Conservation (phyloP, 2,888 invertebrate genomes). For the Rhaphigaster nebulosa region DNA sequence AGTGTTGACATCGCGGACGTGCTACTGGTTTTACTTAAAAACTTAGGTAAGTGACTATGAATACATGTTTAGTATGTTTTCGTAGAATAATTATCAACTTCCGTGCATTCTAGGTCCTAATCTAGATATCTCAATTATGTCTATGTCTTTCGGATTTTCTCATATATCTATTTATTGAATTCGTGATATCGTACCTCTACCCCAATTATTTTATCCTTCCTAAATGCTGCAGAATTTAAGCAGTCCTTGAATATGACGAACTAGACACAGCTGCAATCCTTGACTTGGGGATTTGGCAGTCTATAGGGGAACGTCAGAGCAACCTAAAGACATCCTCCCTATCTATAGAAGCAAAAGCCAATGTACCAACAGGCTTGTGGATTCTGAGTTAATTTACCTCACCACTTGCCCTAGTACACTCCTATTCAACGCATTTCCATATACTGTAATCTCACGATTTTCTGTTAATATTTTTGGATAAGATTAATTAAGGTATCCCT, state of each 20-base stretch:
- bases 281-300: not conserved
- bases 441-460: not conserved
- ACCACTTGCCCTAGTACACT: not conserved
- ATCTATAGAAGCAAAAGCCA: conserved; percentile 18
- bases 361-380: not conserved
- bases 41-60: not conserved
- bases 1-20: not conserved
- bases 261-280: conserved; percentile 4
- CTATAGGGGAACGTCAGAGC: not conserved
- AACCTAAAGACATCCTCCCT: not conserved
- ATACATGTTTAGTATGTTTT: not conserved
- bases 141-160: too few species aligned
- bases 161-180: not conserved
- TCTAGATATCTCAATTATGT: not conserved
- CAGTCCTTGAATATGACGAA: not conserved
- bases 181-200: not conserved
- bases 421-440: not conserved
- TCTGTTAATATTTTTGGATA: not conserved
- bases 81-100: not conserved
- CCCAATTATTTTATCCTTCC: not conserved
- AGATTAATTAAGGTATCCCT: not conserved
- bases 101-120: not conserved
- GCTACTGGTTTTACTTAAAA: not conserved
- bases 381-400: not conserved
- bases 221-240: not conserved